Evolutionary conservation across 2,113 vertebrate species (phyloP).

Genomic region (Eurypyga helias): DNA sequence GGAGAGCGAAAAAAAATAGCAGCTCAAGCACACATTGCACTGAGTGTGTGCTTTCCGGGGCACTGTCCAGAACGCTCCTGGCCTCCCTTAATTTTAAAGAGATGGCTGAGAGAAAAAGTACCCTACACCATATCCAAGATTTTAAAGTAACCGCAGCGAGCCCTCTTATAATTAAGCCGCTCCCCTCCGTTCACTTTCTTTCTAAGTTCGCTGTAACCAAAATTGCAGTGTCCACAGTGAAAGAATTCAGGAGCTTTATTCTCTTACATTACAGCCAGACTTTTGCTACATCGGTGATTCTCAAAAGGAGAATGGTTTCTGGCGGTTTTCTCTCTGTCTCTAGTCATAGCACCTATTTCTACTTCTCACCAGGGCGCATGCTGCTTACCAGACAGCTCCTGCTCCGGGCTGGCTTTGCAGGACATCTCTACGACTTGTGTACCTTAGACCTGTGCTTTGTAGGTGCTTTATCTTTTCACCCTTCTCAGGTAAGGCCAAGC

Average conservation of each 20-base stretch:
- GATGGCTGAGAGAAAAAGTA: neutral
- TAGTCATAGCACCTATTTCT: neutral
- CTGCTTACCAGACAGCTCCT: neutral
- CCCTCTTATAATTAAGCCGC: slow-evolving; percentile 41
- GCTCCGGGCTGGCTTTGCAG: neutral
- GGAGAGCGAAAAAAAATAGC: neutral
- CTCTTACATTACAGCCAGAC: slow-evolving; percentile 33
- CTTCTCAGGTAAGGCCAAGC: neutral
- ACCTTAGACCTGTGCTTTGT: neutral
- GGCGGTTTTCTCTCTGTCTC: neutral
- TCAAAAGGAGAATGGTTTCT: neutral
- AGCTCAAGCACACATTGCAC: neutral
- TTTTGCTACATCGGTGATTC: neutral
- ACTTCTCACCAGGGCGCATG: neutral
- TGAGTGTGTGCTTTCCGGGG: neutral
- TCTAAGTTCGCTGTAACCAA: slow-evolving; percentile 13
- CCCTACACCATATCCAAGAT: neutral
- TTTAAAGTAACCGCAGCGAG: neutral
- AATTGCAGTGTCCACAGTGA: slow-evolving; percentile 21
- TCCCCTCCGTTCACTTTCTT: slow-evolving; percentile 19
- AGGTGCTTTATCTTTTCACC: neutral
- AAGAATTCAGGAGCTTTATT: neutral
- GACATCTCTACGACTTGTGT: neutral
- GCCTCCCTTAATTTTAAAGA: neutral
- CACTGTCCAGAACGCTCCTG: neutral